Base-by-base conservation (phyloP, 2,888 invertebrate genomes). In the Oxycera nigricornis region DNA sequence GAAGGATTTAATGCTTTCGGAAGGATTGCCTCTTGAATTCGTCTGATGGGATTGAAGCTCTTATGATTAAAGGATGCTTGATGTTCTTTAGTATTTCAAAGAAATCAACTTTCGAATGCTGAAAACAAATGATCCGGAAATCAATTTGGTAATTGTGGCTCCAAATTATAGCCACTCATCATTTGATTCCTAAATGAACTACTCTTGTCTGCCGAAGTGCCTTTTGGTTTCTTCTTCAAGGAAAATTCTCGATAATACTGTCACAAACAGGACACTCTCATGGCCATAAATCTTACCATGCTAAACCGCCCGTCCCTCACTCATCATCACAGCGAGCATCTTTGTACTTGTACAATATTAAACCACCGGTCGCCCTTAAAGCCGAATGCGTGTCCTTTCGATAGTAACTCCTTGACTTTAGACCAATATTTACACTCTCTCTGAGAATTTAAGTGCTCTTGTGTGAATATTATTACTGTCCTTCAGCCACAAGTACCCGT, bases 381-480 rank as follows among this genome's bases (percentile, higher is more conserved):
- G 39, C 9, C 4, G 31, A 41, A 46, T 67, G 41, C 67, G 67
- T 67, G 41, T 46, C 22, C 67, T 41, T 41, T 67, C 24, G 39
- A 67, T 22, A 67, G 67, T 26, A 41, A 26, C 67, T 67, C 67
- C 67, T 67, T 67, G 46, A 67, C 67, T 67, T 46, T 28, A 20
- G 26, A 67, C 67, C 26, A 67, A 67, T 67, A 67, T 67, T 67
- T 67, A 67, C 67, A 41, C 46, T 67, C 67, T 67, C 24, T 59
- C 6, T 2, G 14, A 11, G 31, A 35, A 55, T 24, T 52, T 31
- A 70, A 70, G 70, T 70, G 70, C 70, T 22, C 52, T 70, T 70
- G 70, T 70, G 70, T 70, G 70, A 70, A 70, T 55, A 70, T 70
- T 70, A 70, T 70, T 70, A 70, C 70, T 55, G 70, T 70, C 31